These are phyloP conservation scores for Caradrina kadenii DNA, from an alignment of 2,888 invertebrate genomes.

Conservation along the genomic window DNA sequence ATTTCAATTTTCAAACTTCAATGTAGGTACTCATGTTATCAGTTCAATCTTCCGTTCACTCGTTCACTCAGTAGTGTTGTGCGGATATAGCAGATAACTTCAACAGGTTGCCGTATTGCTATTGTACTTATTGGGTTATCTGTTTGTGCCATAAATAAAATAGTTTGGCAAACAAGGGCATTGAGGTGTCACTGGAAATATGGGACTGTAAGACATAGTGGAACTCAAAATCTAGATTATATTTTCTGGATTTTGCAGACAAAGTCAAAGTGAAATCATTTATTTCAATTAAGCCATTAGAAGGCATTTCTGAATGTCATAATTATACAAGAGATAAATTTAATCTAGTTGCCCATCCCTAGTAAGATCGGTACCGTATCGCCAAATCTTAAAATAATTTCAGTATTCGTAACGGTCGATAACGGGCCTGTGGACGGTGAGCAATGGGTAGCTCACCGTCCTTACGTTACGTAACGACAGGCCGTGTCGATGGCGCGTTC, in stretches of 20 bases:
- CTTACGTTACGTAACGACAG: no score
- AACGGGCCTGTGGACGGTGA: no score
- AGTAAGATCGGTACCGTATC: not conserved
- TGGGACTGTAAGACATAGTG: slow-evolving; percentile 9
- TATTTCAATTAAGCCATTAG: no score
- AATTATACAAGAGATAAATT: no score
- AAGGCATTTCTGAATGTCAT: no score
- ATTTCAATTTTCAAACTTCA: slow-evolving; percentile 27
- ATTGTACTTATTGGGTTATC: slow-evolving; percentile 59
- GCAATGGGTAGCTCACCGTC: no score
- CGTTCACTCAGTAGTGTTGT: slow-evolving; percentile 42
- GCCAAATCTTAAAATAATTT: no score
- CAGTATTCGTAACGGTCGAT: no score
- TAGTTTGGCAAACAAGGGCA: slow-evolving; percentile 52
- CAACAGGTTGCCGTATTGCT: slow-evolving; percentile 55
- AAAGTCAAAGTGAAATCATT: no score
- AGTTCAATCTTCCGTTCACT: slow-evolving; percentile 56
- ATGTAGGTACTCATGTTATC: slow-evolving; percentile 46
- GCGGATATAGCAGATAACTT: slow-evolving; percentile 46
- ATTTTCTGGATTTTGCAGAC: not conserved
- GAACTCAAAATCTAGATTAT: slow-evolving; percentile 11
- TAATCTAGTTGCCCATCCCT: no score
- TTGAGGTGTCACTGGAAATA: slow-evolving; percentile 39
- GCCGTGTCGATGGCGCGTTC: no score
- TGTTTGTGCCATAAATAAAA: slow-evolving; percentile 42